phyloP scores from a whole-genome alignment of 2,113 vertebrate genomes.

The Perognathus longimembris region DNA sequence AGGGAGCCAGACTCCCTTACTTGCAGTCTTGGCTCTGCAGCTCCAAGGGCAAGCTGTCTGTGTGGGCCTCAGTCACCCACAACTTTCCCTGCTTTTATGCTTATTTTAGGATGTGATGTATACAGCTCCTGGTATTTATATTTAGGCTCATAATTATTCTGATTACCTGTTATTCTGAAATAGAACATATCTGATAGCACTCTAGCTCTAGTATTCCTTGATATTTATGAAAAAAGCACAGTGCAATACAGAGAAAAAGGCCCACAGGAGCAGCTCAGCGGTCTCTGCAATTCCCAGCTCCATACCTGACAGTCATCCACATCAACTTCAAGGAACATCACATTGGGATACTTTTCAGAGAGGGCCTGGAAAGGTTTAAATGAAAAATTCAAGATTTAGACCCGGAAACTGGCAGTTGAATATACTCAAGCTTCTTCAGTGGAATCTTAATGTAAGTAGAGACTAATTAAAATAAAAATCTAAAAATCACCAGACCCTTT shows the following conservation, averaged over 20 bases:
- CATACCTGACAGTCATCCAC: conserved; percentile 93
- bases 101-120: too few relatives aligned
- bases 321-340: conserved; percentile 95
- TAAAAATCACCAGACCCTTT: not conserved
- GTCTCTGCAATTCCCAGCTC: not conserved
- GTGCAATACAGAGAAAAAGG: not conserved
- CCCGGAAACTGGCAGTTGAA: not conserved
- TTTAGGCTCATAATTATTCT: too few relatives aligned
- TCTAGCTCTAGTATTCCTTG: too few relatives aligned
- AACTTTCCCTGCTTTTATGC: too few relatives aligned
- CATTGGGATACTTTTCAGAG: conserved; percentile 81
- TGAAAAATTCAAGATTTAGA: conserved; percentile 34
- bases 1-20: not conserved
- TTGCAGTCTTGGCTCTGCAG: not conserved
- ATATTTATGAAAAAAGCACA: not conserved
- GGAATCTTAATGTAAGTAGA: not conserved
- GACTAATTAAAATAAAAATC: not conserved
- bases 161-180: too few relatives aligned
- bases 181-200: too few relatives aligned
- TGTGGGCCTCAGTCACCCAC: too few relatives aligned
- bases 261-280: not conserved
- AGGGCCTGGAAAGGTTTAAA: conserved; percentile 83
- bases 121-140: too few relatives aligned
- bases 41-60: too few relatives aligned
- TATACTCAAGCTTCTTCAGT: not conserved